Conservation (phyloP, 2,113 vertebrate species). For the Sylvietta virens region DNA sequence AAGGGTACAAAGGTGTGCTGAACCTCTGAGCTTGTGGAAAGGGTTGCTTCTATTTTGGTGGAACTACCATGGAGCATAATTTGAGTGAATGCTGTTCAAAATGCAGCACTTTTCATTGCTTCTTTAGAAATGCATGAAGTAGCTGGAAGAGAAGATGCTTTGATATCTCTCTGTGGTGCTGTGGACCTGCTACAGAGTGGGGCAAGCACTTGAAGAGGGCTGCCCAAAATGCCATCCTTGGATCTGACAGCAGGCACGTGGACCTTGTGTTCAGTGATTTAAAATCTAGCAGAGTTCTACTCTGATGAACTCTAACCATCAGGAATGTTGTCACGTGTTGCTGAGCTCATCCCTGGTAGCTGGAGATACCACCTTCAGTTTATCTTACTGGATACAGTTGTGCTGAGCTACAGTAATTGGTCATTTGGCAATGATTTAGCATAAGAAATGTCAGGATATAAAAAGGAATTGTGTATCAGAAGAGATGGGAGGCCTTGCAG, state of each 20-base stretch:
- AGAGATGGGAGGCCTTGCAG: not conserved
- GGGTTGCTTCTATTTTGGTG: not conserved
- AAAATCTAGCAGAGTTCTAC: not conserved
- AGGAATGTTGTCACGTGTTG: not conserved
- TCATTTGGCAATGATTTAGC: not conserved
- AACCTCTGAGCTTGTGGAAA: not conserved
- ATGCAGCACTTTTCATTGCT: not conserved
- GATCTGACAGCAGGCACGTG: not conserved
- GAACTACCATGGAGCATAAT: not conserved
- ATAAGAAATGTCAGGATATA: not conserved
- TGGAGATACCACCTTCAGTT: not conserved
- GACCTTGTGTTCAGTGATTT: not conserved
- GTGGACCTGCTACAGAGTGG: not conserved
- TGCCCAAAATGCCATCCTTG: not conserved
- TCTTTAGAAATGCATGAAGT: not conserved
- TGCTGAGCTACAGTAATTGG: not conserved
- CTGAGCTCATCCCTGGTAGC: not conserved
- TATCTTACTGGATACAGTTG: not conserved
- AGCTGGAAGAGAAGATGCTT: not conserved
- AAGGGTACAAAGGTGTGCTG: not conserved
- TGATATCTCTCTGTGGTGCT: accelerated
- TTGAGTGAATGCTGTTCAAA: not conserved
- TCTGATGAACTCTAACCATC: not conserved
- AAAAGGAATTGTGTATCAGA: not conserved
- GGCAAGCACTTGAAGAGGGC: not conserved